phyloP scores from a whole-genome alignment of 1,140 invertebrate genomes.

The Bactericera cockerelli region DNA sequence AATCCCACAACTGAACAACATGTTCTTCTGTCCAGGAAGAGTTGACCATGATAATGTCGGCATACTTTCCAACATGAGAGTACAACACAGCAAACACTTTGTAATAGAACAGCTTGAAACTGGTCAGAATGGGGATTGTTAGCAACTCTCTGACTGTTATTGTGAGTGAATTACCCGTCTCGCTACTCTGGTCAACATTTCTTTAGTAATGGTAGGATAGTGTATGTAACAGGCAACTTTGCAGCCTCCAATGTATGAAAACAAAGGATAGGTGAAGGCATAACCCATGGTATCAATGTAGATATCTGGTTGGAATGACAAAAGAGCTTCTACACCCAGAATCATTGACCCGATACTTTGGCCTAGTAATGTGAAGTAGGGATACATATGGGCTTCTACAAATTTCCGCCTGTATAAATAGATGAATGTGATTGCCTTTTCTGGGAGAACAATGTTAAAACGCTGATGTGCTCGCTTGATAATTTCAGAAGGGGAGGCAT shows the following conservation, averaged over 20 bases:
- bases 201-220: constrained; percentile 90
- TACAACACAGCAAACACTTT: constrained; percentile 63
- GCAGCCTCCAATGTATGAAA: constrained; percentile 65
- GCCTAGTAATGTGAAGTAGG: constrained; percentile 81
- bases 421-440: constrained; percentile 52
- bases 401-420: constrained; percentile 53
- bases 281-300: constrained; percentile 94
- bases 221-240: constrained; percentile 82
- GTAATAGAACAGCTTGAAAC: constrained; percentile 78
- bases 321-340: constrained; percentile 78
- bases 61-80: constrained; percentile 69
- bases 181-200: constrained; percentile 76
- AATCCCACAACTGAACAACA: constrained; percentile 71
- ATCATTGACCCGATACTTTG: constrained; percentile 84
- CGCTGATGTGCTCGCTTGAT: constrained; percentile 53
- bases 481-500: constrained; percentile 56
- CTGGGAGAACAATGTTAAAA: constrained; percentile 60
- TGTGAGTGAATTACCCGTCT: constrained; percentile 50
- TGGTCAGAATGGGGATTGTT: constrained; percentile 64
- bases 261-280: constrained; percentile 81
- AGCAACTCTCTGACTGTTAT: constrained; percentile 72
- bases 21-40: constrained; percentile 93
- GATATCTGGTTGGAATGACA: constrained; percentile 66
- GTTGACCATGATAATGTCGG: constrained; percentile 88
- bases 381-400: constrained; percentile 74